A percentile compares a stretch with the other conserved stretches of the same genome.
Evolutionary conservation across 2,888 invertebrate genomes (phyloP).

Genomic region (Parochlus steinenii): DNA sequence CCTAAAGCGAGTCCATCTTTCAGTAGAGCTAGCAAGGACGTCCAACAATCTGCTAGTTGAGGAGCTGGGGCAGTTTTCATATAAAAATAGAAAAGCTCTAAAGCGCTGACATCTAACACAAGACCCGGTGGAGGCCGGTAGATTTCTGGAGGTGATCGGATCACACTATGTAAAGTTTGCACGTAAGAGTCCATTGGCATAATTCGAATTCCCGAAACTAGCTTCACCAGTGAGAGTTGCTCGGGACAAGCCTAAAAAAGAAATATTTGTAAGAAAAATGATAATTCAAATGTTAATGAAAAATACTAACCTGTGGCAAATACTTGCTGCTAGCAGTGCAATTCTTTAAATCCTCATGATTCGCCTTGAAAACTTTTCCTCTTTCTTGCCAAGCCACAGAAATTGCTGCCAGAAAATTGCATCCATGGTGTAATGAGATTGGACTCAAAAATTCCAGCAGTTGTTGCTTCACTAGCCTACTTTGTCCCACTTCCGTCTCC

Average conservation of each 20-base stretch:
- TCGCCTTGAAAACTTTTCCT: conserved; percentile 15
- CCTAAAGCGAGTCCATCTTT: conserved; percentile 54
- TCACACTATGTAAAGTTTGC: conserved; percentile 63
- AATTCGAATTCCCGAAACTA: conserved; percentile 64
- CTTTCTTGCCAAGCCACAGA: conserved; percentile 75
- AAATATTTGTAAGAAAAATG: conserved; percentile 44
- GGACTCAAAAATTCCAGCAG: conserved; percentile 70
- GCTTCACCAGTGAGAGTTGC: conserved; percentile 59
- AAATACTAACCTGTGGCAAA: too few species aligned
- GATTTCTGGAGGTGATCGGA: conserved; percentile 54
- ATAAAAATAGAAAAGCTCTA: conserved; percentile 66
- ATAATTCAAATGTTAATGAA: too few species aligned
- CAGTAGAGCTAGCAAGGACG: conserved; percentile 53
- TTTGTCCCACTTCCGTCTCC: conserved; percentile 47
- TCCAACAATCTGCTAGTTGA: conserved; percentile 63
- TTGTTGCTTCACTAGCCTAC: conserved; percentile 45
- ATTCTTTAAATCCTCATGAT: conserved; percentile 1
- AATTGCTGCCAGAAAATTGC: conserved; percentile 63
- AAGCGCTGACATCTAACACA: conserved; percentile 59
- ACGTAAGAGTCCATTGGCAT: conserved; percentile 73
- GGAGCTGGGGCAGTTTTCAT: conserved; percentile 48
- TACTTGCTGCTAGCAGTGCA: conserved; percentile 3
- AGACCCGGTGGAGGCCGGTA: conserved; percentile 38
- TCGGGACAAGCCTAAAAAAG: conserved; percentile 46
- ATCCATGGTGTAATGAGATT: conserved; percentile 64